Percentiles rank a stretch among this genome's conserved stretches.
phyloP scores from a whole-genome alignment of 2,797 vertebrate species.

The Rhyacichthys aspro region DNA sequence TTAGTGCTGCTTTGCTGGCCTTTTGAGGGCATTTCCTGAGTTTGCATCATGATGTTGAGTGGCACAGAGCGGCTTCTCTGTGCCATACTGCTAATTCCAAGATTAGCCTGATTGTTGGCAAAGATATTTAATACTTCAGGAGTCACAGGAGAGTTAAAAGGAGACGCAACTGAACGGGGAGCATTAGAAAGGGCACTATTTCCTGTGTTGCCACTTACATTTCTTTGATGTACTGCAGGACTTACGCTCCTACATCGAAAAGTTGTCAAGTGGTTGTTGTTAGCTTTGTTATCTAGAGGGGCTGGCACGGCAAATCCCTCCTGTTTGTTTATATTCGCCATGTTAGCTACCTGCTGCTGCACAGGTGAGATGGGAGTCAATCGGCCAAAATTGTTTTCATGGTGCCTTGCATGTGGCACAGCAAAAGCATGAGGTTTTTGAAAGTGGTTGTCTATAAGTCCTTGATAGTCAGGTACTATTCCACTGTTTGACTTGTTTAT shows the following conservation, averaged over 20 bases:
- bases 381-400: slow-evolving; percentile 88
- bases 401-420: slow-evolving; percentile 89
- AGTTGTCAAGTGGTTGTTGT: slow-evolving; percentile 72
- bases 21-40: slow-evolving; percentile 84
- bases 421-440: slow-evolving; percentile 98
- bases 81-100: slow-evolving; percentile 87
- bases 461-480: slow-evolving; percentile 90
- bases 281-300: slow-evolving; percentile 91
- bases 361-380: slow-evolving; percentile 95
- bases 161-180: slow-evolving; percentile 83
- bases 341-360: slow-evolving; percentile 86
- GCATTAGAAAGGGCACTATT: slow-evolving; percentile 80
- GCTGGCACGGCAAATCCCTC: slow-evolving; percentile 98
- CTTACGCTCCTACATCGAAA: slow-evolving; percentile 97
- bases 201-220: slow-evolving; percentile 85
- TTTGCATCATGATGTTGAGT: slow-evolving; percentile 98
- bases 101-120: slow-evolving; percentile 81
- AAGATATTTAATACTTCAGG: slow-evolving; percentile 90
- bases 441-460: slow-evolving; percentile 94
- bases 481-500: slow-evolving; percentile 79
- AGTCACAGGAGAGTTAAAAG: slow-evolving; percentile 88
- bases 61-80: slow-evolving; percentile 98
- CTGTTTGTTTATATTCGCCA: slow-evolving; percentile 84
- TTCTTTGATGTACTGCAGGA: slow-evolving; percentile 95
- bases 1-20: slow-evolving; percentile 85